phyloP scores from a whole-genome alignment of 1,140 invertebrate species.

The Cylas formicarius region DNA sequence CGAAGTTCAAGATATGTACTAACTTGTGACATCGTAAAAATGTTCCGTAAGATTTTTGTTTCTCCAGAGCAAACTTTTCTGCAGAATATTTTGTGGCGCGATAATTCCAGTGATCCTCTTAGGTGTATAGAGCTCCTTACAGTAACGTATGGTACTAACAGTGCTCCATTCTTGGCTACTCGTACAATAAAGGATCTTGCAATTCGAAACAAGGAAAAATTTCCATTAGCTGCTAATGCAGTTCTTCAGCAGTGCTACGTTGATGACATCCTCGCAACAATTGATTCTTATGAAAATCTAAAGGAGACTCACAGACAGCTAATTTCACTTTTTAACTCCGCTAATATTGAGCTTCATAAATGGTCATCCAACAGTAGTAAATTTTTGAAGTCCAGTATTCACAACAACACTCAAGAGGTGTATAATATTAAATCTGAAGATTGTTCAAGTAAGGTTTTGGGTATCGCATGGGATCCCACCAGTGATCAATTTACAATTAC shows the following conservation, averaged over 20 bases:
- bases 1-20: conserved; percentile 8
- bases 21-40: conserved; percentile 11
- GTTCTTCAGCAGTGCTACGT: conserved; percentile 20
- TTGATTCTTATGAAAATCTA: conserved; percentile 3
- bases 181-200: conserved; percentile 12
- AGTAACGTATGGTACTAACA: conserved; percentile 12
- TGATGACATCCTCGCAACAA: conserved; percentile 21
- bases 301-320: conserved; percentile 1
- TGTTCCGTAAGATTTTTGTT: conserved; percentile 10
- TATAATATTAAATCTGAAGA: no score
- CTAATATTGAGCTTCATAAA: conserved; percentile 12
- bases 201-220: conserved; percentile 15
- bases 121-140: conserved; percentile 10
- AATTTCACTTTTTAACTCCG: conserved; percentile 1
- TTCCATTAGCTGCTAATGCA: conserved; percentile 20
- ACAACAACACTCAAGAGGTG: no score
- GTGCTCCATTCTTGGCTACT: conserved; percentile 9
- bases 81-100: conserved; percentile 12
- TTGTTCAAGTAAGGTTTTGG: no score
- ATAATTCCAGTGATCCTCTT: conserved; percentile 6
- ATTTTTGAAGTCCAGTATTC: no score
- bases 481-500: no score
- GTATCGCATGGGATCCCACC: no score
- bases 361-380: conserved; percentile 14
- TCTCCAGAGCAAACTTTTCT: conserved; percentile 9